Evolutionary conservation across 1,140 invertebrate species (phyloP), one percentile per base, ranked within the genome.

Genomic region (Lycorma delicatula): DNA sequence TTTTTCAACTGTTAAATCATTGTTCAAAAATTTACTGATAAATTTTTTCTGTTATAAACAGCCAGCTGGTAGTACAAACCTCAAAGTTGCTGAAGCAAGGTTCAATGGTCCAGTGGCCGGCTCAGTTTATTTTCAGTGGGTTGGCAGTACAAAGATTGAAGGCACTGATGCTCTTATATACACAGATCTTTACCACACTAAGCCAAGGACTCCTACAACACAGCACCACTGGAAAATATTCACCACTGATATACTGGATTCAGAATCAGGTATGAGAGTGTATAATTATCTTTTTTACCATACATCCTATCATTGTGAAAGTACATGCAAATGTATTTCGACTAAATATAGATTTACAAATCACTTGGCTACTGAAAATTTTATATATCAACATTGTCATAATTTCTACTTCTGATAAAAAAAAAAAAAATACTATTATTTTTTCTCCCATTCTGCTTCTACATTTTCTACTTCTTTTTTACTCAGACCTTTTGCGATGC

Each of bases 181-280:
- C 60, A 76, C 83, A 0, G 81, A 89, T 74, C 71, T 90, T 12
- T 81, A 85, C 66, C 82, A 87, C 57, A 76, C 81, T 0, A 67
- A 70, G 67, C 77, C 72, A 64, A 75, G 64, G 63, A 72, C 59
- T 56, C 68, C 66, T 50, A 79, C 78, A 38, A 84, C 86, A 0
- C 76, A 84, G 62, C 90, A 95, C 70, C 79, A 83, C 22, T 96
- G 93, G 92, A 89, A 92, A 67, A 81, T 95, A 38, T 91, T 86
- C 62, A 87, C 89, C 4, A 94, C 91, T 0, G 93, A 96, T 68
- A 89, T 93, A 54, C 82, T 93, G 13, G 88, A 92, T 63, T 77
- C 81, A 2, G 81, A 84, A 58, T 82, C 81, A 64, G 85, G 86
- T 70, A 79, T 75, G 59, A 5, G n/a, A n/a, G n/a, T n/a, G n/a